Conservation (phyloP, 2,113 vertebrate genomes). For the Axis porcinus region DNA sequence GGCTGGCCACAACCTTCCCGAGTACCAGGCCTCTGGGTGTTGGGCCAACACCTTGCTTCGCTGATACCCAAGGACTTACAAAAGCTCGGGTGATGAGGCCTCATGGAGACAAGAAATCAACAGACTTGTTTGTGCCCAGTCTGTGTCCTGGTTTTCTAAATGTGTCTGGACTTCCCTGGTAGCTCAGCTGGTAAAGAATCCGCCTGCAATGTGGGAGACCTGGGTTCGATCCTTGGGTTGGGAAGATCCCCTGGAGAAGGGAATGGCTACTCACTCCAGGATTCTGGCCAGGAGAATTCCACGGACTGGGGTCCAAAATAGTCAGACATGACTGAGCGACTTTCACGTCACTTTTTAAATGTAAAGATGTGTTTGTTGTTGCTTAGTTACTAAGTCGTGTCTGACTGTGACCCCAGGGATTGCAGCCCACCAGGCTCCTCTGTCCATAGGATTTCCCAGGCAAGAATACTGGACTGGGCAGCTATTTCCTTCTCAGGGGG, state of each 20-base stretch:
- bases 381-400: neutral
- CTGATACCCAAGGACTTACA: neutral
- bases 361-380: neutral
- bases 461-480: neutral
- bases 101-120: neutral
- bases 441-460: neutral
- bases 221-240: neutral
- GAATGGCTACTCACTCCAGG: fast-evolving
- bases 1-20: neutral
- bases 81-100: neutral
- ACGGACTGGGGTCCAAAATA: neutral
- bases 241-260: neutral
- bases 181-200: neutral
- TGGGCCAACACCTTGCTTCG: neutral
- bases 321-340: fast-evolving
- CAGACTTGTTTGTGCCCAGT: neutral
- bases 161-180: neutral
- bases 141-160: neutral
- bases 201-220: neutral
- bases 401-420: neutral
- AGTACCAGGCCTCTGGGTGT: neutral
- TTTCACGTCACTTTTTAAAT: neutral
- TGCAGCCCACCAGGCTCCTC: neutral
- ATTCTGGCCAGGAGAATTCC: neutral
- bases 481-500: neutral